Percentiles rank a stretch among this genome's conserved stretches.
These are phyloP conservation scores for Urocynchramus pylzowi DNA, from an alignment of 2,113 vertebrate species.

Conservation along the genomic window DNA sequence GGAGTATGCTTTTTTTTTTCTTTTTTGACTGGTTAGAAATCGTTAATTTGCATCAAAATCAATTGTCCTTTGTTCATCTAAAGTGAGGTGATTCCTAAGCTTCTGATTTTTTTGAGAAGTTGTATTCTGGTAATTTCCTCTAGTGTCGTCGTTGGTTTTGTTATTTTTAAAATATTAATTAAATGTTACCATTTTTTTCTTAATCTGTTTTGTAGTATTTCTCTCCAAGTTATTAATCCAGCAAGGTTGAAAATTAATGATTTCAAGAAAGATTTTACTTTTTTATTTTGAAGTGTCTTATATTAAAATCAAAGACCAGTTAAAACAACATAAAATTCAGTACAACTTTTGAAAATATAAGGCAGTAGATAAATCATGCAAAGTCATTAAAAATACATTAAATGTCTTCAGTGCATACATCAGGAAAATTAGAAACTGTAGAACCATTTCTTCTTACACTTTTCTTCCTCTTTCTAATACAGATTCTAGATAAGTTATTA, in stretches of 20 bases:
- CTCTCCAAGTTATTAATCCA: not conserved
- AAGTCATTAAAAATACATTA: not conserved
- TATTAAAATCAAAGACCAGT: not conserved
- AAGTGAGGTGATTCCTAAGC: not conserved
- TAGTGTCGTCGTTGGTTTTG: not conserved
- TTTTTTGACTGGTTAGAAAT: not conserved
- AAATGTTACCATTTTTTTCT: not conserved
- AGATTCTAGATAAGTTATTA: not conserved
- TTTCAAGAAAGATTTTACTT: not conserved
- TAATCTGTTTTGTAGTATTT: not conserved
- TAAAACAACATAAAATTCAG: not conserved
- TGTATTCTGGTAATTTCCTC: not conserved
- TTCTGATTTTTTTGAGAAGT: not conserved
- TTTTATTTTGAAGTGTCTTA: not conserved
- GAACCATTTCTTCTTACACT: not conserved
- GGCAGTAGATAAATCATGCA: not conserved
- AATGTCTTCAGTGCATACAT: not conserved
- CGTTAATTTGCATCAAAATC: not conserved
- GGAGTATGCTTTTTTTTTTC: not conserved
- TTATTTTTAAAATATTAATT: not conserved
- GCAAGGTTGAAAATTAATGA: not conserved
- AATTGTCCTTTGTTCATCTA: not conserved
- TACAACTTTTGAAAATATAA: not conserved
- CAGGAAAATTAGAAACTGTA: not conserved
- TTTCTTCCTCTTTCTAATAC: not conserved